Evolutionary conservation across 1,140 invertebrate genomes (phyloP).

Genomic region (Epicauta chinensis): DNA sequence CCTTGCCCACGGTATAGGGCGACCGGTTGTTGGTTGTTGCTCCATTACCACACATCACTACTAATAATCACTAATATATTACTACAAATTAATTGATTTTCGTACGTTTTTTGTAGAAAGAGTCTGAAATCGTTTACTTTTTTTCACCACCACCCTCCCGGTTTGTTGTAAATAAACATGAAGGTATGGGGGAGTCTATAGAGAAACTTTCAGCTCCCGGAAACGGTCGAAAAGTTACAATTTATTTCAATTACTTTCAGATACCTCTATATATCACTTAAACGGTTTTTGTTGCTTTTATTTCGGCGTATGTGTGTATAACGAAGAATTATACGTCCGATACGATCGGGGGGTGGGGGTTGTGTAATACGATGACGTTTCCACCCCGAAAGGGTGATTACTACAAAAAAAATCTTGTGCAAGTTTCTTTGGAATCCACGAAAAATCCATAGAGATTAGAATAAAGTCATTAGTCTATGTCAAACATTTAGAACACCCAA

Average conservation of each 20-base stretch:
- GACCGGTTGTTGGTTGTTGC: no score
- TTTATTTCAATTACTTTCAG: constrained; percentile 18
- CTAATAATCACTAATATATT: constrained; percentile 11
- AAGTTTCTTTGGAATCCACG: background rate
- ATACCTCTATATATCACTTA: constrained; percentile 20
- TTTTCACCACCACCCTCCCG: no score
- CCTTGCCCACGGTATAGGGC: constrained; percentile 5
- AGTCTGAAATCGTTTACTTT: background rate
- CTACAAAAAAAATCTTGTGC: background rate
- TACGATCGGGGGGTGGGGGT: background rate
- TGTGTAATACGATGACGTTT: no score
- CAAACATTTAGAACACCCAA: constrained; percentile 8
- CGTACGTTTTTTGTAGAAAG: background rate
- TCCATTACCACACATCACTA: constrained; percentile 5
- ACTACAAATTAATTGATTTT: constrained; percentile 13
- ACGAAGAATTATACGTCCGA: constrained; percentile 15
- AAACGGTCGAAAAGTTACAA: constrained; percentile 19
- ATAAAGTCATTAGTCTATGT: constrained; percentile 11
- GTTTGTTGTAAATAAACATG: constrained; percentile 15
- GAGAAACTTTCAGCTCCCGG: constrained; percentile 6
- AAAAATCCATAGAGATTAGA: background rate
- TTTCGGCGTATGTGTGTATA: constrained; percentile 15
- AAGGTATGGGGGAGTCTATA: constrained; percentile 5
- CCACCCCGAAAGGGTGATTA: no score
- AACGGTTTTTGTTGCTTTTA: constrained; percentile 16